Percentiles rank a stretch among this genome's conserved stretches.
These are phyloP conservation scores for Zaprionus vittiger DNA, from an alignment of 1,140 invertebrate genomes.

Conservation along the genomic window DNA sequence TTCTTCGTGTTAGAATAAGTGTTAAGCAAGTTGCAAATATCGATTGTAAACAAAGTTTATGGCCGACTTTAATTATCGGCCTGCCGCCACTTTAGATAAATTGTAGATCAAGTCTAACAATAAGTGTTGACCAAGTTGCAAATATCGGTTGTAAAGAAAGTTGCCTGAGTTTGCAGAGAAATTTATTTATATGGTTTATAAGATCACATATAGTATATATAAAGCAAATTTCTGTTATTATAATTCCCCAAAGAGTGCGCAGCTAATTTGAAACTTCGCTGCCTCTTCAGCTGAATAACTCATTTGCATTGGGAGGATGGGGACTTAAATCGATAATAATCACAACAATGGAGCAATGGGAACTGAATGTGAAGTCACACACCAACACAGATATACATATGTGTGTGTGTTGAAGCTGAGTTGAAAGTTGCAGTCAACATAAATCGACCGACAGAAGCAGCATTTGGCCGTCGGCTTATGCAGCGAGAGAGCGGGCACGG, in stretches of 20 bases:
- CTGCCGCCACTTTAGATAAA: too few species aligned
- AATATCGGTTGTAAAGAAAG: too few species aligned
- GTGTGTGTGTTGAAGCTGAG: slow-evolving; percentile 16
- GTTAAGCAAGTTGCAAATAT: too few species aligned
- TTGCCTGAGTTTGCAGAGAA: too few species aligned
- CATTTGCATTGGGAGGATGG: slow-evolving; percentile 14
- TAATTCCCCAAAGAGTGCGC: not conserved
- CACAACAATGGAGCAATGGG: slow-evolving; percentile 39
- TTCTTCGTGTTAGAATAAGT: too few species aligned
- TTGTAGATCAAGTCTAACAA: too few species aligned
- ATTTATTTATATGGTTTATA: too few species aligned
- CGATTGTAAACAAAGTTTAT: too few species aligned
- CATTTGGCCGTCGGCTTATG: slow-evolving; percentile 27
- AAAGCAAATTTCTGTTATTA: not conserved
- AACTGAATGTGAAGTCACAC: slow-evolving; percentile 7
- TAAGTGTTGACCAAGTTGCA: too few species aligned
- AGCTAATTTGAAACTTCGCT: slow-evolving; percentile 1
- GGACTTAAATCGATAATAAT: slow-evolving; percentile 51
- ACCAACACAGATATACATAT: not conserved
- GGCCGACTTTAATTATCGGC: too few species aligned
- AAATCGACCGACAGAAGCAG: slow-evolving; percentile 43
- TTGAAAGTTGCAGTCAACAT: slow-evolving; percentile 62
- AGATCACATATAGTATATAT: too few species aligned
- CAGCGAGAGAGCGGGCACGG: not conserved
- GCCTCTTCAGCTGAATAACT: slow-evolving; percentile 3